Percentiles rank a stretch among this genome's conserved stretches.
Conservation (phyloP, 2,113 vertebrate genomes). For the Neodontobutis hainanensis region DNA sequence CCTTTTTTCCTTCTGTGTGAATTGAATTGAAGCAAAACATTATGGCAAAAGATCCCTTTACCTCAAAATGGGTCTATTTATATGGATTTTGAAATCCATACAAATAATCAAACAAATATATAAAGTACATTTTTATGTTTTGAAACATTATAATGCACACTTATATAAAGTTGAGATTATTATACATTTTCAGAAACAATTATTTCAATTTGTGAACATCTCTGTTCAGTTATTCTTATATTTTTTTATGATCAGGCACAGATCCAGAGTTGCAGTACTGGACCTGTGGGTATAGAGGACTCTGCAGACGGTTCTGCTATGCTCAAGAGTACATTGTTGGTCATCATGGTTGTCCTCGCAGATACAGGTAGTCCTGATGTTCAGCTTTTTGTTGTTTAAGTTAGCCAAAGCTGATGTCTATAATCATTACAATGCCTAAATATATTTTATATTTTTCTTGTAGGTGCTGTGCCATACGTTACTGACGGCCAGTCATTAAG, state of each 20-base stretch:
- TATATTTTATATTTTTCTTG: conserved; percentile 41
- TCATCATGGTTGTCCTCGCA: conserved; percentile 76
- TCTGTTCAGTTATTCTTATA: neutral
- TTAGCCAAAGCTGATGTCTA: neutral
- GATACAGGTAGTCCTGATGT: conserved; percentile 71
- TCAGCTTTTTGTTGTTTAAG: neutral
- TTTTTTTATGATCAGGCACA: conserved; percentile 45
- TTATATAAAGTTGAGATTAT: no score
- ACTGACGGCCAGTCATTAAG: conserved; percentile 38
- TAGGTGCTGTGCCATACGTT: conserved; percentile 77
- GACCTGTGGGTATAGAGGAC: conserved; percentile 79
- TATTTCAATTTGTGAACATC: neutral
- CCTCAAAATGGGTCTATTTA: conserved; percentile 6
- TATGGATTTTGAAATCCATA: neutral
- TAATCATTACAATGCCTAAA: neutral
- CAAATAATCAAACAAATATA: neutral
- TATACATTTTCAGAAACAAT: neutral
- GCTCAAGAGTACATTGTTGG: conserved; percentile 76
- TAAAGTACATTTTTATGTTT: neutral
- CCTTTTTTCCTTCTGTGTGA: conserved; percentile 28
- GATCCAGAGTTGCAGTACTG: conserved; percentile 71
- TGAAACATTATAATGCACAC: neutral
- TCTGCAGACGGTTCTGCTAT: conserved; percentile 79
- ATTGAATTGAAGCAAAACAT: conserved; percentile 21
- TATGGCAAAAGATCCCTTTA: conserved; percentile 10